Conservation (phyloP, 2,888 invertebrate species). For the Coenonympha glycerion region DNA sequence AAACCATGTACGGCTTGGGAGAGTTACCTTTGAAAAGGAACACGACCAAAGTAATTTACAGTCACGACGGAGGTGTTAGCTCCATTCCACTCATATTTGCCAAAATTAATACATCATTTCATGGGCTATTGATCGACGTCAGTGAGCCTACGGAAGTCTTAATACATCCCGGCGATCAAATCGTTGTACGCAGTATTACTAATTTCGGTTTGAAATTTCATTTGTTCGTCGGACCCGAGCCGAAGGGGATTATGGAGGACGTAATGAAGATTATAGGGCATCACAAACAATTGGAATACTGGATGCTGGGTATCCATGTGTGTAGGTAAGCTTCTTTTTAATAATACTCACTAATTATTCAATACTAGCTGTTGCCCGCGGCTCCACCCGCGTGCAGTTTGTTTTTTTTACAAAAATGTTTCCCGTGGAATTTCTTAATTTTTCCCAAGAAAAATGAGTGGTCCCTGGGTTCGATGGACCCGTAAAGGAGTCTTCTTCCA, state of each 20-base stretch:
- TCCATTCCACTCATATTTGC: slow-evolving; percentile 72
- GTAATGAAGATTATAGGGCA: slow-evolving; percentile 43
- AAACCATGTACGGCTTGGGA: slow-evolving; percentile 75
- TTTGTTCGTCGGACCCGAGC: slow-evolving; percentile 59
- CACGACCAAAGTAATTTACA: slow-evolving; percentile 63
- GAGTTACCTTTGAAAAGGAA: slow-evolving; percentile 56
- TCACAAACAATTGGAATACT: slow-evolving; percentile 49
- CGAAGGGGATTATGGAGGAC: slow-evolving; percentile 58
- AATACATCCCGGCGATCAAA: slow-evolving; percentile 67
- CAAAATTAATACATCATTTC: slow-evolving; percentile 66
- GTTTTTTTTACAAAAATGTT: too few relatives aligned
- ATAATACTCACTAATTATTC: neutral
- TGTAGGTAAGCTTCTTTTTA: slow-evolving; percentile 48
- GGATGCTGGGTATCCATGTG: slow-evolving; percentile 67
- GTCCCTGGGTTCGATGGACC: too few relatives aligned
- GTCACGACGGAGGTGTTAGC: slow-evolving; percentile 55
- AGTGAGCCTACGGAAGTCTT: slow-evolving; percentile 73
- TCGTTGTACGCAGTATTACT: slow-evolving; percentile 75
- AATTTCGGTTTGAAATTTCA: slow-evolving; percentile 55
- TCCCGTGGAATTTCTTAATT: too few relatives aligned
- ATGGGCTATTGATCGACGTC: slow-evolving; percentile 73
- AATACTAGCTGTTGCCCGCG: too few relatives aligned
- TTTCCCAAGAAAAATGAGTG: too few relatives aligned
- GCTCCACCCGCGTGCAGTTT: too few relatives aligned
- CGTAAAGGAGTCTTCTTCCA: too few relatives aligned